Evolutionary conservation across 2,888 invertebrate species (phyloP), one percentile per base, ranked within the genome.

Genomic region (Pseudococcus longispinus): DNA sequence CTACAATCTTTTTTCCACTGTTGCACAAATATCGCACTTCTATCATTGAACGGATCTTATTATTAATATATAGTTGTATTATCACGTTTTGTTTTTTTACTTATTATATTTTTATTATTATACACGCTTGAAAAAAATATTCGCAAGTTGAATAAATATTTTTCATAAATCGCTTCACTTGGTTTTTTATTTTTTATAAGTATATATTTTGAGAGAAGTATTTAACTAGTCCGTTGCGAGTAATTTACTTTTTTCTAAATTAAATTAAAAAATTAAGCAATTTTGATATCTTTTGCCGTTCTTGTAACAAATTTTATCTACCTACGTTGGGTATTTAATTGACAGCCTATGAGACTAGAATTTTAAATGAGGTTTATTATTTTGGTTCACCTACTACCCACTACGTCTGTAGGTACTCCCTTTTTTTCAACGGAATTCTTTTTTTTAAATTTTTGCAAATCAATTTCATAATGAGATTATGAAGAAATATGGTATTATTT

Each of bases 1-100:
- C 55, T 29, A 23, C 44, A n/a, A 44, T 37, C n/a, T 37, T 46
- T 60, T 60, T 23, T 20, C 20, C 80, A 51, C 77, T 70, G 60
- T 85, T 85, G 85, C 65, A 85, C 74, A 1, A 60, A 70, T n/a
- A 37, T n/a, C 42, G 65, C 83, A 55, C 55, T 83, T 83, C 18
- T 51, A n/a, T 51, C n/a, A n/a, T 51, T 51, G 4, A 51, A 23
- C 37, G 26, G 65, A 65, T 65, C 9, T 51, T 51, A 9, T 9
- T 51, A 51, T 5, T 37, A 37, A 37, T 8, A 11, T 11, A 46
- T 46, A 6, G 4, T n/a, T 46, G 4, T 51, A 51, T n/a, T 51
- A 5, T 51, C n/a, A 51, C n/a, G 4, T 51, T n/a, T 51, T 51
- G 1, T n/a, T 51, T 51, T 51, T 51, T 46, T 46, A 44, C 13